A percentile compares a stretch with the other conserved stretches of the same genome.
These are phyloP conservation scores for Octonoba sinensis DNA, from an alignment of 2,888 invertebrate genomes.

Conservation along the genomic window DNA sequence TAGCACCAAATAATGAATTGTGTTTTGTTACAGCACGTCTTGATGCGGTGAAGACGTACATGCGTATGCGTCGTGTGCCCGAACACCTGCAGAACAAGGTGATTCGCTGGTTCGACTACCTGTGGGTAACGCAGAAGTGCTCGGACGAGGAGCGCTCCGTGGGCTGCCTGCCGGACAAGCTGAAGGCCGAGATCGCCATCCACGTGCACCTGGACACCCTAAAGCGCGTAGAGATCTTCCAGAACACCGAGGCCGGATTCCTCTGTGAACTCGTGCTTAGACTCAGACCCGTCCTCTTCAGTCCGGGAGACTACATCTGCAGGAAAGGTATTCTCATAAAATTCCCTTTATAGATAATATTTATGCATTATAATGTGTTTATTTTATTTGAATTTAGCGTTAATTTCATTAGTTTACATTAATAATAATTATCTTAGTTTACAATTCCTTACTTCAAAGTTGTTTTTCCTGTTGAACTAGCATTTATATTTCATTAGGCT, in stretches of 20 bases:
- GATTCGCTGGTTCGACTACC: conserved; percentile 99
- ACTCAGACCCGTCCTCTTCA: conserved; percentile 94
- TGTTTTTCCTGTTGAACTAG: neutral
- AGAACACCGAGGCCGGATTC: conserved; percentile 99
- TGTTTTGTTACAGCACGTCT: conserved; percentile 84
- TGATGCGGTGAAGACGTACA: conserved; percentile 98
- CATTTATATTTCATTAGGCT: too few species aligned
- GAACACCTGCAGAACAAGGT: conserved; percentile 96
- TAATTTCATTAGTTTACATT: neutral
- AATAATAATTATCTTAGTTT: neutral
- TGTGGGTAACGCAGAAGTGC: conserved; percentile 98
- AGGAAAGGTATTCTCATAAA: conserved; percentile 85
- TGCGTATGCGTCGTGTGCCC: conserved; percentile 96
- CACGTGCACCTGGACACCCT: conserved; percentile 98
- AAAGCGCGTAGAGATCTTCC: conserved; percentile 98
- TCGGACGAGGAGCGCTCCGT: conserved; percentile 97
- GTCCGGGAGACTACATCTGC: conserved; percentile 98
- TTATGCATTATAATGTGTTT: too few species aligned
- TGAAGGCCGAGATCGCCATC: conserved; percentile 99
- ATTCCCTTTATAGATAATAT: too few species aligned
- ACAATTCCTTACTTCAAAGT: neutral
- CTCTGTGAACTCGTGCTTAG: conserved; percentile 95
- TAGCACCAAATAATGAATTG: neutral
- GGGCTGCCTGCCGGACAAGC: conserved; percentile 92
- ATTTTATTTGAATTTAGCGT: neutral